phyloP scores from a whole-genome alignment of 2,797 vertebrate genomes.

The Novumbra hubbsi region DNA sequence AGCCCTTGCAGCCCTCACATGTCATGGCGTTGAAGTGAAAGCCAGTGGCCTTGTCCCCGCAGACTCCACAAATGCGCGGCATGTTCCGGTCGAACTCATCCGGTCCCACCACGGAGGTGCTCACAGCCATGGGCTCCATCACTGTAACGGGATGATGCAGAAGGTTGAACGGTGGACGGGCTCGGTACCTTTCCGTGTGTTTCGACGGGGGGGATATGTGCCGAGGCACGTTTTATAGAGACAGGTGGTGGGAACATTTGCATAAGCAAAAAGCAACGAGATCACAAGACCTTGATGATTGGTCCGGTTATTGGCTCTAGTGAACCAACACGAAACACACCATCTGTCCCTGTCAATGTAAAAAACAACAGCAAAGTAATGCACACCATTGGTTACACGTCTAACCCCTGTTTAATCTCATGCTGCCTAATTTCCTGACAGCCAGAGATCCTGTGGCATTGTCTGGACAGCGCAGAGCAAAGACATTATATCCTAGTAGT shows the following conservation, averaged over 20 bases:
- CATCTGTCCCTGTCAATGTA: slow-evolving; percentile 60
- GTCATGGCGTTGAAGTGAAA: slow-evolving; percentile 99
- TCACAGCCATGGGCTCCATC: slow-evolving; percentile 84
- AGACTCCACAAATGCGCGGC: slow-evolving; percentile 92
- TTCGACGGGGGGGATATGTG: neutral
- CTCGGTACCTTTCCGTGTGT: slow-evolving; percentile 4
- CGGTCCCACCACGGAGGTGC: slow-evolving; percentile 78
- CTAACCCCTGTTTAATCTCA: slow-evolving; percentile 12
- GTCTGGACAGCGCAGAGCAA: neutral
- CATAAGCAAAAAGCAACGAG: slow-evolving; percentile 62
- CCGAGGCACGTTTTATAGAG: slow-evolving; percentile 54
- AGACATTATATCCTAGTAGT: neutral
- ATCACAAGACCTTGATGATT: slow-evolving; percentile 26
- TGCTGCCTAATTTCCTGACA: neutral
- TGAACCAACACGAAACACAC: slow-evolving; percentile 39
- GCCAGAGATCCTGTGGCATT: neutral
- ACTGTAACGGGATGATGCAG: slow-evolving; percentile 55
- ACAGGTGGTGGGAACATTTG: slow-evolving; percentile 63
- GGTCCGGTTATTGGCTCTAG: slow-evolving; percentile 45
- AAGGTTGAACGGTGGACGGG: slow-evolving; percentile 12
- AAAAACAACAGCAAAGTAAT: slow-evolving; percentile 55
- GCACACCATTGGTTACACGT: slow-evolving; percentile 42
- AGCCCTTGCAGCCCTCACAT: slow-evolving; percentile 97
- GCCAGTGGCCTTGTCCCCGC: slow-evolving; percentile 93
- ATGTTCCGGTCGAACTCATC: slow-evolving; percentile 87